Conservation (phyloP, 2,888 invertebrate genomes). For the Hemistola chrysoprasaria region DNA sequence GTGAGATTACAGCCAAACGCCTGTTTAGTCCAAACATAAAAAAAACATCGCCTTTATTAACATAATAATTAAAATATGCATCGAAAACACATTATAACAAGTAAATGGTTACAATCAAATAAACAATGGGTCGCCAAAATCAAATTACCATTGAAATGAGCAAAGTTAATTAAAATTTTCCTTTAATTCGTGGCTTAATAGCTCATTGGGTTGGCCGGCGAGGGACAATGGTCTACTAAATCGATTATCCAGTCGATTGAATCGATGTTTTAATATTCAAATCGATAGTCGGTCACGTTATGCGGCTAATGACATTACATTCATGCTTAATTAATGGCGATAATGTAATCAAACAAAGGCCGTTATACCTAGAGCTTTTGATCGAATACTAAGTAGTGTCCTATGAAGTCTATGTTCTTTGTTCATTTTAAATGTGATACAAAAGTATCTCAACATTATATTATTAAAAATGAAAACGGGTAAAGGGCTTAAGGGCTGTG, state of each 20-base stretch:
- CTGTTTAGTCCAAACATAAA: too few relatives aligned
- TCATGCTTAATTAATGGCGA: slow-evolving; percentile 37
- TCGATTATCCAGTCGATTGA: slow-evolving; percentile 53
- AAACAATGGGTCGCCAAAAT: slow-evolving; percentile 13
- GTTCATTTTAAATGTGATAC: too few relatives aligned
- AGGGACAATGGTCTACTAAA: slow-evolving; percentile 48
- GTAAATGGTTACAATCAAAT: slow-evolving; percentile 17
- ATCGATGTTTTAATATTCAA: slow-evolving; percentile 57
- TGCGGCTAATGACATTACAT: slow-evolving; percentile 46
- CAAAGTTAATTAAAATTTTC: slow-evolving; percentile 32
- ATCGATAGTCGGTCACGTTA: slow-evolving; percentile 42
- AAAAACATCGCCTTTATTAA: too few relatives aligned
- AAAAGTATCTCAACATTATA: too few relatives aligned
- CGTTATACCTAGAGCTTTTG: slow-evolving; percentile 4
- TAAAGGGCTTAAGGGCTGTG: too few relatives aligned
- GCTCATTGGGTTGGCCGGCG: slow-evolving; percentile 43
- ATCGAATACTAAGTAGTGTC: too few relatives aligned
- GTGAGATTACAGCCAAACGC: too few relatives aligned
- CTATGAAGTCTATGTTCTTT: too few relatives aligned
- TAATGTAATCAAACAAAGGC: slow-evolving; percentile 27
- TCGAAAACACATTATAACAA: not conserved
- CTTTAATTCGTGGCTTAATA: slow-evolving; percentile 29
- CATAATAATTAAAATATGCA: too few relatives aligned
- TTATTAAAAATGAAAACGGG: too few relatives aligned
- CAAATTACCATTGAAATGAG: slow-evolving; percentile 23